Percentiles rank a stretch among this genome's conserved stretches.
phyloP scores from a whole-genome alignment of 2,113 vertebrate genomes.

The Notiomystis cincta region DNA sequence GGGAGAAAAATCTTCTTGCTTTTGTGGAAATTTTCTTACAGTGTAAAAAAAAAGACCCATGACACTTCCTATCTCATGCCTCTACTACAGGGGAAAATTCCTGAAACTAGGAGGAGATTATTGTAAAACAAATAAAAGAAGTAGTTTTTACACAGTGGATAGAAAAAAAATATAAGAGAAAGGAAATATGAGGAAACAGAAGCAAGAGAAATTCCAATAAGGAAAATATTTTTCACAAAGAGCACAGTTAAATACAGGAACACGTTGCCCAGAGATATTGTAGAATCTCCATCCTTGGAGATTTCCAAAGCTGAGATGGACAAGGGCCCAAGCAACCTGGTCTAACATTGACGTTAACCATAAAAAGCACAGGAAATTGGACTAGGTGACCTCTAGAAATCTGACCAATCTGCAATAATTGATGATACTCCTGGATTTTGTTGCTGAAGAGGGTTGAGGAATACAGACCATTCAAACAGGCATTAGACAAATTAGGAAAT shows the following conservation, averaged over 20 bases:
- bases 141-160: background rate
- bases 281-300: background rate
- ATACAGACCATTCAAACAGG: background rate
- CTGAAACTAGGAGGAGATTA: background rate
- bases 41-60: background rate
- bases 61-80: background rate
- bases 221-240: background rate
- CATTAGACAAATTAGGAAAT: background rate
- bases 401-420: background rate
- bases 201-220: background rate
- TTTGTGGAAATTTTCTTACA: background rate
- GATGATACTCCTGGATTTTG: background rate
- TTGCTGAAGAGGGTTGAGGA: background rate
- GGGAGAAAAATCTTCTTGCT: background rate
- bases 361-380: background rate
- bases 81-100: background rate
- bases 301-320: background rate
- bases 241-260: background rate
- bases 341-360: background rate
- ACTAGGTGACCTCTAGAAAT: background rate
- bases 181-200: background rate
- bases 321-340: background rate
- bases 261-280: background rate
- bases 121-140: background rate
- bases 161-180: background rate